Conservation (phyloP, 35 echinoderm and acorn worm species). For the Diadema setosum region DNA sequence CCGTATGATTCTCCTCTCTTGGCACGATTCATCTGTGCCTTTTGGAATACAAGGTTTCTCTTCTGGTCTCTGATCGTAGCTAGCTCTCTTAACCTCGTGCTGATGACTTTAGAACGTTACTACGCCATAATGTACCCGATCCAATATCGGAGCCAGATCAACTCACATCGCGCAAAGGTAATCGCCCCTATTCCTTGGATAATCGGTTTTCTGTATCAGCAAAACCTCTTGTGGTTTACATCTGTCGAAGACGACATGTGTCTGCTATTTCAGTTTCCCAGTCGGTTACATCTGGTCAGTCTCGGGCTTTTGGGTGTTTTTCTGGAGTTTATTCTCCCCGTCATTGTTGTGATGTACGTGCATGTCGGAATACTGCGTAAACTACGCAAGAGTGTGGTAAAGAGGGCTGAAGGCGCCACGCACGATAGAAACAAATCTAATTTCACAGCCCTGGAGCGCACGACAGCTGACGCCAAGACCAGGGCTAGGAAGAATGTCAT, state of each 20-base stretch:
- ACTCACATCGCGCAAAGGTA: background rate
- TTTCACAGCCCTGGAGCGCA: too few species aligned
- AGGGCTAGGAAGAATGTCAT: background rate
- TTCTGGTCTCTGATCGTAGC: slow-evolving; percentile 55
- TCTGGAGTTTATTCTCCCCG: slow-evolving; percentile 13
- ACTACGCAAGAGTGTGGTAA: background rate
- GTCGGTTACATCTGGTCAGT: background rate
- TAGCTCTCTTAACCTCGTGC: slow-evolving; percentile 48
- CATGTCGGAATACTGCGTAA: background rate
- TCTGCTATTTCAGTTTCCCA: background rate
- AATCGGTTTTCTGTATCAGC: background rate
- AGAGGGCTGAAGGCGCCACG: background rate
- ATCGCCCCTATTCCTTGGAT: background rate
- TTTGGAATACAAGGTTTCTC: slow-evolving; percentile 58
- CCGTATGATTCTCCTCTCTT: background rate
- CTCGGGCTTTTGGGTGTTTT: background rate
- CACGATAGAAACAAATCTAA: background rate
- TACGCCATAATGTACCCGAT: slow-evolving; percentile 57
- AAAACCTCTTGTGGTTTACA: background rate
- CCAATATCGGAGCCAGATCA: background rate
- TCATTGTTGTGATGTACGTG: slow-evolving; percentile 24
- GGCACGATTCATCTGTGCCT: slow-evolving; percentile 26
- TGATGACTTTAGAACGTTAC: slow-evolving; percentile 58
- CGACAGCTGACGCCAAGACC: background rate
- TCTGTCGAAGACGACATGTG: background rate